A percentile compares a stretch with the other conserved stretches of the same genome.
phyloP scores from a whole-genome alignment of 1,140 invertebrate genomes.

The Eupristina koningsbergeri region DNA sequence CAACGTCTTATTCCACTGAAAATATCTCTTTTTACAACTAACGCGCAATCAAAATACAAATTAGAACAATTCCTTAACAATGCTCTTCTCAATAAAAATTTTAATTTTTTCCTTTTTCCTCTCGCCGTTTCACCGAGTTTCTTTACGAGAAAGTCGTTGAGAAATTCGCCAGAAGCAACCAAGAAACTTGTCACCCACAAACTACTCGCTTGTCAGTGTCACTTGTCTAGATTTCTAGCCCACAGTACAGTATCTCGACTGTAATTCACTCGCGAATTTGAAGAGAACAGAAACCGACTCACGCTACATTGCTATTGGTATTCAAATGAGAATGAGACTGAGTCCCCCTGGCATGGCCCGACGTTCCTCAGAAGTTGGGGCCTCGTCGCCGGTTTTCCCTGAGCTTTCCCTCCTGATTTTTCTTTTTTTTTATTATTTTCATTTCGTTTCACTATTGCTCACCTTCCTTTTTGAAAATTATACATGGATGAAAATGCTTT shows the following conservation, averaged over 20 bases:
- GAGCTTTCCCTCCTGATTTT: not conserved
- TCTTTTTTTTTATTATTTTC: not conserved
- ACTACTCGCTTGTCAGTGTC: constrained; percentile 11
- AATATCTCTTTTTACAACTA: not conserved
- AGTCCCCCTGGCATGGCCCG: not conserved
- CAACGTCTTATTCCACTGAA: not conserved
- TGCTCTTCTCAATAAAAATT: too few species aligned
- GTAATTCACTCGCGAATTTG: not conserved
- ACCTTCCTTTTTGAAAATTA: constrained; percentile 1
- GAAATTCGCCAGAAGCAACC: constrained; percentile 14
- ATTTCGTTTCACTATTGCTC: not conserved
- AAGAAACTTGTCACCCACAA: constrained; percentile 13
- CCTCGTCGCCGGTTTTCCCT: constrained; percentile 14
- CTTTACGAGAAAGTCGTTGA: not conserved
- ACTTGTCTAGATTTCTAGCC: not conserved
- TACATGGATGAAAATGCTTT: not conserved
- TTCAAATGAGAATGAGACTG: constrained; percentile 45
- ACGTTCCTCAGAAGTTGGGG: not conserved
- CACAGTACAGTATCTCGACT: not conserved
- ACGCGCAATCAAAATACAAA: not conserved
- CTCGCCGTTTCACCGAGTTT: not conserved
- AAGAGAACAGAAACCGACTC: constrained; percentile 14
- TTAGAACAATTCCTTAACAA: not conserved
- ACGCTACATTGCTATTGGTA: constrained; percentile 43
- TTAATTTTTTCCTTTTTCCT: too few species aligned